Conservation (phyloP, 2,797 vertebrate genomes). For the Botia almorhae region DNA sequence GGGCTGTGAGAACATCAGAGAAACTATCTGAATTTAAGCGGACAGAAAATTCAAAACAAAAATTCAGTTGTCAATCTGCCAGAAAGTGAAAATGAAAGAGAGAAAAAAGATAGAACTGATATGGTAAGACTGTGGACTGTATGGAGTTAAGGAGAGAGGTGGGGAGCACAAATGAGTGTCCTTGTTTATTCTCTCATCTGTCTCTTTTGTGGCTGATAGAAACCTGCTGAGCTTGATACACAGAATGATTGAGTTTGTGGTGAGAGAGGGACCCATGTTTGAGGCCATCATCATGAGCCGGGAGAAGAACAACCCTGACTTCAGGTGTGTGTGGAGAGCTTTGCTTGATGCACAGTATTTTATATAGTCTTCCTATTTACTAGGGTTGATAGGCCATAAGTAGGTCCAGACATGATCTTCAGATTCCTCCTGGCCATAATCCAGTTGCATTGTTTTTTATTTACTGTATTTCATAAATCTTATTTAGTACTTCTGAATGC, state of each 20-base stretch:
- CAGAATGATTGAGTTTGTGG: slow-evolving; percentile 88
- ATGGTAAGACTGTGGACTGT: slow-evolving; percentile 46
- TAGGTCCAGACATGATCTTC: too few relatives aligned
- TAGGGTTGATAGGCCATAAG: too few relatives aligned
- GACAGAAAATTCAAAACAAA: slow-evolving; percentile 26
- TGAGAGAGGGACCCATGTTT: slow-evolving; percentile 84
- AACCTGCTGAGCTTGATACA: slow-evolving; percentile 83
- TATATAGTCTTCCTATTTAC: too few relatives aligned
- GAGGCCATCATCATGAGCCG: slow-evolving; percentile 86
- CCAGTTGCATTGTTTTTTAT: neutral
- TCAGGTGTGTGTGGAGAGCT: slow-evolving; percentile 67
- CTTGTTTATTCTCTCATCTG: slow-evolving; percentile 57
- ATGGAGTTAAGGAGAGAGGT: slow-evolving; percentile 21
- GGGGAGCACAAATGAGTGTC: neutral
- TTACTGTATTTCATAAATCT: neutral
- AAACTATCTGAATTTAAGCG: slow-evolving; percentile 24
- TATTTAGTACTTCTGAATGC: neutral
- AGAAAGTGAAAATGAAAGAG: slow-evolving; percentile 37
- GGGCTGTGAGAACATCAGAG: slow-evolving; percentile 18
- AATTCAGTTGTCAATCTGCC: slow-evolving; percentile 14
- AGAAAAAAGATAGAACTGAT: slow-evolving; percentile 49
- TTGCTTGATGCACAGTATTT: too few relatives aligned
- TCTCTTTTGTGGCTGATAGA: slow-evolving; percentile 66
- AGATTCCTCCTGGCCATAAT: neutral
- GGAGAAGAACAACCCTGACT: slow-evolving; percentile 82